Base-by-base conservation (phyloP, 2,888 invertebrate species). In the Patella ulyssiponensis region DNA sequence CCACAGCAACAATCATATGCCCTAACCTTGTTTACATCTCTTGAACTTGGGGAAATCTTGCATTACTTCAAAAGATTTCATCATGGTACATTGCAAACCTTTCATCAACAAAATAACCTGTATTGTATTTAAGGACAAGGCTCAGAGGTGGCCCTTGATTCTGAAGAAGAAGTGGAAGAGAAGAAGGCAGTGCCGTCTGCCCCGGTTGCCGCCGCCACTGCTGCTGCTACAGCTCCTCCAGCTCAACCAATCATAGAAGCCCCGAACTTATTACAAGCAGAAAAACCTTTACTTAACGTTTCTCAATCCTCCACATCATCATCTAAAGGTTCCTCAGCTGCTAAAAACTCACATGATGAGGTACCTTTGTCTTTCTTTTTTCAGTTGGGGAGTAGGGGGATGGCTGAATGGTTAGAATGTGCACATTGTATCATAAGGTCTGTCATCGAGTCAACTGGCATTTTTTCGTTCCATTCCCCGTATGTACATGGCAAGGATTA, bases 141-240 rank as follows among this genome's bases (percentile, higher is more conserved):
- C 20, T 83, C 86, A 27, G 89, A 89, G 73, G 86, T 89, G 14
- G 86, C 85, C 73, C 80, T 88, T n/a, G 87, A 88, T 71, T 87
- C 87, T 4, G 87, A 88, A 74, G 83, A 85, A 69, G 87, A 85
- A 53, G 82, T 80, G 20, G 77, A 72, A 15, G 82, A 74, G 2
- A 81, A 77, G 73, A 75, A 74, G 58, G 73, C 64, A 58, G 76
- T 73, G 70, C 77, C 74, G 75, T 78, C 76, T 27, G 71, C 69
- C n/a, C 80, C 77, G 71, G 79, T 79, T 69, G 78, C 75, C n/a
- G 77, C 70, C 56, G 77, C 54, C 72, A 52, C 58, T 71, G 51
- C 78, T 51, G 51, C 58, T 71, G 76, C 78, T 77, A 44, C 79
- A 15, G 70, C 56, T 17, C 71, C 74, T 9, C 58, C 77, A 9